Base-by-base conservation (phyloP, 92 coral and sea anemone genomes). In the Porites lobata region DNA sequence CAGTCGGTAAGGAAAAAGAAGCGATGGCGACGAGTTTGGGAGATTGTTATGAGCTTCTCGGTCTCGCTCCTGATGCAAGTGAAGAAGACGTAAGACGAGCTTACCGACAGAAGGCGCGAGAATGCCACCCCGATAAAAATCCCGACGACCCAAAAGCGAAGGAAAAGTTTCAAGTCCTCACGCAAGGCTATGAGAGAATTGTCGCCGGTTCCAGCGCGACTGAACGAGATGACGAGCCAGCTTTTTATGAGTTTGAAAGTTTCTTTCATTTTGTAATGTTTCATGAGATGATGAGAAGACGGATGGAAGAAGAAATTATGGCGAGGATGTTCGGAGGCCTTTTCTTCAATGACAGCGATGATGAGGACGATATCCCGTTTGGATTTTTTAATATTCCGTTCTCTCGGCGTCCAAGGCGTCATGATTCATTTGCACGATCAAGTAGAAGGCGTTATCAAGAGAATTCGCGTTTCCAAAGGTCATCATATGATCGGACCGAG, bases 101-200 rank as follows among this genome's bases (percentile, higher is more conserved):
- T 7, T 94, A 92, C 83, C 86, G 89, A 67, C 93, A 81, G 83
- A 94, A 94, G 87, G 98, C 98, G 65, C 86, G 85, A 1, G 95
- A 92, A 87, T 87, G 91, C 12, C 98, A 94, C 64, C 98, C 98
- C 29, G 98, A 94, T 85, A 94, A 94, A 78, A 94, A 94, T 56
- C 95, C 87, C 0, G 75, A 81, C 29, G 95, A 92, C 52, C 94
- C 94, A 47, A 65, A 81, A 14, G 94, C 96, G 50, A 76, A 87
- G 61, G 91, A 92, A 73, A 90, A 80, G 71, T 94, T 94, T 81
- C 95, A 94, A 76, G 90, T 86, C 61, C 68, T 94, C 1, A 71
- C 88, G n/a, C 94, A 90, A 85, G 93, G 95, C 11, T 94, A 94
- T 75, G 90, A 85, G 81, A 76, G 75, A 62, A 90, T 94, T 14